phyloP scores from a whole-genome alignment of 1,140 invertebrate species.

The Yoshiicerus persimilis region DNA sequence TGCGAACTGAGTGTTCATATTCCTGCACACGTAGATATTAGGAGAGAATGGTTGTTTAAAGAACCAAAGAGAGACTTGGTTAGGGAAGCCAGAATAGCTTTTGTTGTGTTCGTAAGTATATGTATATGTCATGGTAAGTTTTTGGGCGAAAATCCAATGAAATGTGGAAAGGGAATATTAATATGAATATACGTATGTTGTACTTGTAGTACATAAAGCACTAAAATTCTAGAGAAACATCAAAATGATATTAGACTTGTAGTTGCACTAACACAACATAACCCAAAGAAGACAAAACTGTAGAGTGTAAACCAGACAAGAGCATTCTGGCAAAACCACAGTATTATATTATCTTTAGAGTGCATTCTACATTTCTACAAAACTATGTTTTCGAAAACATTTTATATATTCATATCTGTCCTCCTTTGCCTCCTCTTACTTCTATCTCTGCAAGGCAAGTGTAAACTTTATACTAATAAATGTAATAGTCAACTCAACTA shows the following conservation, averaged over 20 bases:
- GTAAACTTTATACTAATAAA: background rate
- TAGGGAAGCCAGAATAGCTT: background rate
- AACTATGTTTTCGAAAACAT: background rate
- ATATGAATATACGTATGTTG: background rate
- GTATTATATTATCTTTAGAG: background rate
- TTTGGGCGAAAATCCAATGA: conserved; percentile 8
- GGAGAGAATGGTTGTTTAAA: background rate
- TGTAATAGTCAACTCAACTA: background rate
- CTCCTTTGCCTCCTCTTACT: no score
- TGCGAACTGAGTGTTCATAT: background rate
- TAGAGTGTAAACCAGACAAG: background rate
- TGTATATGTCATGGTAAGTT: background rate
- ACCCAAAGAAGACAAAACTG: background rate
- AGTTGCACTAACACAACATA: background rate
- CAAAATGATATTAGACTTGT: conserved; percentile 8
- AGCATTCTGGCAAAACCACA: conserved; percentile 9
- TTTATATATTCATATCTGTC: background rate
- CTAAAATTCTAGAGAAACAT: conserved; percentile 7
- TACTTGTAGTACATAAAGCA: background rate
- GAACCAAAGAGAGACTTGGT: background rate
- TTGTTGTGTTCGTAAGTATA: background rate
- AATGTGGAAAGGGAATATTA: background rate
- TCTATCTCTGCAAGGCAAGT: no score
- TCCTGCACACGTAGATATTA: background rate
- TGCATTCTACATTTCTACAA: background rate